A percentile compares a stretch with the other conserved stretches of the same genome.
phyloP scores from a whole-genome alignment of 2,113 vertebrate species.

The Xiphophorus maculatus region DNA sequence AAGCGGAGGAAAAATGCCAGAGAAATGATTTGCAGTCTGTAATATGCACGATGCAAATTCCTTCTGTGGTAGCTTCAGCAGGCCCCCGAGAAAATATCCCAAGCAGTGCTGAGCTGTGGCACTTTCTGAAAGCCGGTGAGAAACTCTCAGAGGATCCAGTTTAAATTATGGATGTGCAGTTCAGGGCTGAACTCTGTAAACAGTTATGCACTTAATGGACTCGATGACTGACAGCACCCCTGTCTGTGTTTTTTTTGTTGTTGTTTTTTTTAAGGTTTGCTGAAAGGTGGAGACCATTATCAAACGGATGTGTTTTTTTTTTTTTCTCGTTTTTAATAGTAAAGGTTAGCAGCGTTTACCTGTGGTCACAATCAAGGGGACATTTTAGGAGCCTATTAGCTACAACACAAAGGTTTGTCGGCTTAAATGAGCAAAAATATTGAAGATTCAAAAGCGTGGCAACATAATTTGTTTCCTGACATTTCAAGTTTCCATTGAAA shows the following conservation, averaged over 20 bases:
- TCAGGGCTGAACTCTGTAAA: slow-evolving; percentile 74
- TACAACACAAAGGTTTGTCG: not conserved
- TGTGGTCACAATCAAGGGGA: not conserved
- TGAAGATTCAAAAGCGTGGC: not conserved
- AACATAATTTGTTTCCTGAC: slow-evolving; percentile 19
- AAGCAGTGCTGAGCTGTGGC: slow-evolving; percentile 37
- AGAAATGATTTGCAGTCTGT: slow-evolving; percentile 40
- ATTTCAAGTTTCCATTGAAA: slow-evolving; percentile 9
- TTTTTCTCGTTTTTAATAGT: slow-evolving; percentile 7
- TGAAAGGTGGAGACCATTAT: slow-evolving; percentile 34
- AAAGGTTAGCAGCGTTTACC: not conserved
- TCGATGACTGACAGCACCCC: slow-evolving; percentile 69
- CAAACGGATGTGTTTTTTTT: not conserved
- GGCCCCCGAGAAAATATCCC: slow-evolving; percentile 46
- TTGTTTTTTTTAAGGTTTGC: slow-evolving; percentile 5
- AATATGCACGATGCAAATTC: slow-evolving; percentile 1
- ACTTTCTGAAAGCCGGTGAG: slow-evolving; percentile 48
- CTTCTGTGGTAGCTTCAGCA: slow-evolving; percentile 25
- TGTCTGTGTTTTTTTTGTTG: slow-evolving; percentile 17
- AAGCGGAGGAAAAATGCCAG: slow-evolving; percentile 49
- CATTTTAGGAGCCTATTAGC: not conserved
- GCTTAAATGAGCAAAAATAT: slow-evolving; percentile 4
- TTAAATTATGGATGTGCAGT: slow-evolving; percentile 77
- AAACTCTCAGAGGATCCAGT: slow-evolving; percentile 61
- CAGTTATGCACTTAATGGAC: slow-evolving; percentile 77